These are phyloP conservation scores for Rana temporaria DNA, from an alignment of 2,113 vertebrate species.

Conservation along the genomic window DNA sequence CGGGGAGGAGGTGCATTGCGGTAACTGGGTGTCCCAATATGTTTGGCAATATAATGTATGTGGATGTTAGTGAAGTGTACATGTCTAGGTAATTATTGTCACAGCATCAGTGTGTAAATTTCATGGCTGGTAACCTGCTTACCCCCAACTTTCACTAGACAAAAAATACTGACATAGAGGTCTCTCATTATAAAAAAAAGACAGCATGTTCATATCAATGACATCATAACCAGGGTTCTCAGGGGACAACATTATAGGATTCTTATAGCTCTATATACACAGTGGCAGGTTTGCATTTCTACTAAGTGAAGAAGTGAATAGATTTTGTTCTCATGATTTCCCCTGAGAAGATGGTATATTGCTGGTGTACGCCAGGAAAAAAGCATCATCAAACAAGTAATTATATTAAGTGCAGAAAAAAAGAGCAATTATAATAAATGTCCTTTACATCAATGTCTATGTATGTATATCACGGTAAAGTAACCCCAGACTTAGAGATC, in stretches of 20 bases:
- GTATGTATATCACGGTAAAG: neutral
- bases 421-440: neutral
- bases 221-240: neutral
- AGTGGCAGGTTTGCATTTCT: constrained; percentile 14
- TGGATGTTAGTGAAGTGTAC: no score
- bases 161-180: no score
- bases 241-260: neutral
- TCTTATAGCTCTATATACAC: neutral
- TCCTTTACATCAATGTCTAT: neutral
- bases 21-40: no score
- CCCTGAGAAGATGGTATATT: constrained; percentile 8
- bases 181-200: no score
- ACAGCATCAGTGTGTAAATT: no score
- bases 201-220: neutral
- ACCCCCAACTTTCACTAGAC: no score
- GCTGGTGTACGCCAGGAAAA: constrained; percentile 4
- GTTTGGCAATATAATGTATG: no score
- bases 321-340: constrained; percentile 39
- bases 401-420: constrained; percentile 10
- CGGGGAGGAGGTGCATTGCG: no score
- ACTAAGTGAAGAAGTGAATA: constrained; percentile 12
- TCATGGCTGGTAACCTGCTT: no score
- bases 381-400: constrained; percentile 34
- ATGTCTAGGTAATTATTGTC: no score
- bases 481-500: neutral